A percentile compares a stretch with the other conserved stretches of the same genome.
phyloP scores from a whole-genome alignment of 1,140 invertebrate species.

The Aporrectodea caliginosa region DNA sequence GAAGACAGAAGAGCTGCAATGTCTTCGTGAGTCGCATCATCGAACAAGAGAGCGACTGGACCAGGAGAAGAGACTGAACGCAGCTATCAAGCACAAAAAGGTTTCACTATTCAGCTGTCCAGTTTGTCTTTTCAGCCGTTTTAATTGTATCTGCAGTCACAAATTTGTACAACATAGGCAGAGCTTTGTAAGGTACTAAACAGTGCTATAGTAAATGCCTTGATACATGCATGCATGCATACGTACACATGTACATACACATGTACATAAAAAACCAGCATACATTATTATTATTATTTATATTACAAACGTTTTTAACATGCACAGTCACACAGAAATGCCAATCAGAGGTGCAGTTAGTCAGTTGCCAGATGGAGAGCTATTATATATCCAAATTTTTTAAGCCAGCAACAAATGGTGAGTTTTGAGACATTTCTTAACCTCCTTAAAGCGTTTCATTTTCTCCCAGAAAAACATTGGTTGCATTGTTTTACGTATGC shows the following conservation, averaged over 20 bases:
- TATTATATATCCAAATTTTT: background rate
- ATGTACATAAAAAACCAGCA: background rate
- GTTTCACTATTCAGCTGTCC: too few relatives aligned
- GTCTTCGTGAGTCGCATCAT: conserved; percentile 50
- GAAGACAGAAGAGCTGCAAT: conserved; percentile 50
- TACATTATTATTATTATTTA: background rate
- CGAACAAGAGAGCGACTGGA: conserved; percentile 48
- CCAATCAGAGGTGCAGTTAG: background rate
- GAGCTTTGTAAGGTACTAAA: background rate
- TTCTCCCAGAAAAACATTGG: too few relatives aligned
- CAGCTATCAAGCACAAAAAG: conserved; percentile 54
- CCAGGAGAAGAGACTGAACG: conserved; percentile 53
- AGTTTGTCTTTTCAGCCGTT: background rate
- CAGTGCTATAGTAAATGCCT: background rate
- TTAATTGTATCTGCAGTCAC: background rate
- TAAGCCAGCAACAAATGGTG: background rate
- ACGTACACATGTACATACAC: too few relatives aligned
- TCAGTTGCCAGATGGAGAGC: background rate
- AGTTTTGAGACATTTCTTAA: background rate
- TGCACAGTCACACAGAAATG: background rate
- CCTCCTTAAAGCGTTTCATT: too few relatives aligned
- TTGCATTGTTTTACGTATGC: background rate
- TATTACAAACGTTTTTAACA: background rate
- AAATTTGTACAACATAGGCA: background rate
- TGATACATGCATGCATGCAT: too few relatives aligned